A percentile compares a stretch with the other conserved stretches of the same genome.
Evolutionary conservation across 53 echinoderm and acorn worm species (phyloP).

Genomic region (Antedon mediterranea): DNA sequence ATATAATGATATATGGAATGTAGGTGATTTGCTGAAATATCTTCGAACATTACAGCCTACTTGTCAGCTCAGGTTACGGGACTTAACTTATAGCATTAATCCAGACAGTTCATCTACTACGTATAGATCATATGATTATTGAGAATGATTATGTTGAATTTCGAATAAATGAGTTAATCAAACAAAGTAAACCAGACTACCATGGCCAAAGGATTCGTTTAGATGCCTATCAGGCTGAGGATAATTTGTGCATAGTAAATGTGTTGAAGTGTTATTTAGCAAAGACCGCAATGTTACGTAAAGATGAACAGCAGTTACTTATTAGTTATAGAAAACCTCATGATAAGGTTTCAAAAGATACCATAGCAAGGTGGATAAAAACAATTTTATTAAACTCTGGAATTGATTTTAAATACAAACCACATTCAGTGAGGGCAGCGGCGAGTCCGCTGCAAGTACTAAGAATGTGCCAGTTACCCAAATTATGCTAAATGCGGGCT

Average conservation of each 20-base stretch:
- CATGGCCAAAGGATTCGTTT: background rate
- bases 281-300: conserved; percentile 10
- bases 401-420: background rate
- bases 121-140: background rate
- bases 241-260: conserved; percentile 18
- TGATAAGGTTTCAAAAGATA: background rate
- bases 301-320: conserved; percentile 11
- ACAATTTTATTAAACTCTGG: background rate
- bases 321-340: conserved; percentile 30
- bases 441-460: background rate
- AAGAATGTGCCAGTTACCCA: background rate
- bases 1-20: conserved; percentile 5
- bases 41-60: background rate
- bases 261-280: conserved; percentile 14
- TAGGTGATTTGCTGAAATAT: background rate
- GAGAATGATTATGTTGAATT: conserved; percentile 2
- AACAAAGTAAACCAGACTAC: conserved; percentile 23
- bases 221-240: conserved; percentile 17
- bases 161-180: conserved; percentile 4
- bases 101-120: background rate
- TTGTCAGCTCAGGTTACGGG: background rate
- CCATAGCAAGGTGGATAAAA: background rate
- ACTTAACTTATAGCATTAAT: background rate
- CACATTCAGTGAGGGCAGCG: conserved; percentile 1
- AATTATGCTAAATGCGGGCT: background rate